Evolutionary conservation across 2,888 invertebrate species (phyloP).

Genomic region (Epistrophella euchroma): DNA sequence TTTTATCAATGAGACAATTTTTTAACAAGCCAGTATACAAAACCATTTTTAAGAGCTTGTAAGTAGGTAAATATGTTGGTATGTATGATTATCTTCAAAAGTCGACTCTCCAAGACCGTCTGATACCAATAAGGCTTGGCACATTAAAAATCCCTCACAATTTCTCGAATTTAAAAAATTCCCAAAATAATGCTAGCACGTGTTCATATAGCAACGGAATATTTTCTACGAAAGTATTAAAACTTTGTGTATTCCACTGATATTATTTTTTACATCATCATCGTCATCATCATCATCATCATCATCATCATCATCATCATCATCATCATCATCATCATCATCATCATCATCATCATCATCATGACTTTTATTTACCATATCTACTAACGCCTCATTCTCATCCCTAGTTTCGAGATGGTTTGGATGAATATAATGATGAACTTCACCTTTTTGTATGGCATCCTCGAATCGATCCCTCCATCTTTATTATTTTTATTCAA

Average conservation of each 20-base stretch:
- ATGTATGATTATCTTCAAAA: no score
- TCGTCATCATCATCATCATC: conserved; percentile 1
- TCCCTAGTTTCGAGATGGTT: background rate
- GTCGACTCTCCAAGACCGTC: background rate
- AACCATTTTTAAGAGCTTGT: no score
- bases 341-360: background rate
- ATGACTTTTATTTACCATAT: conserved; percentile 2
- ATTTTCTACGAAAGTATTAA: background rate
- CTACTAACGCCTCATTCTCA: background rate
- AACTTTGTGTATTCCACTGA: background rate
- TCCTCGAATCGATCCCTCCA: conserved; percentile 44
- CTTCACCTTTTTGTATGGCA: background rate
- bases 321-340: conserved; percentile 11
- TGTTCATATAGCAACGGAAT: background rate
- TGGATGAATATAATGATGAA: conserved; percentile 10
- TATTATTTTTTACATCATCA: background rate
- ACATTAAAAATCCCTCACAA: background rate
- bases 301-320: conserved; percentile 8
- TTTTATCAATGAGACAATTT: no score
- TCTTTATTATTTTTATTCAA: conserved; percentile 4
- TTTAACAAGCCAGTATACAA: no score
- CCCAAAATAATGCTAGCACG: background rate
- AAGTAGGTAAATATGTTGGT: no score
- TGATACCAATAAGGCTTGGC: background rate
- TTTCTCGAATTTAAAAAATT: background rate